Base-by-base conservation (phyloP, 2,113 vertebrate genomes). In the Bettongia penicillata region DNA sequence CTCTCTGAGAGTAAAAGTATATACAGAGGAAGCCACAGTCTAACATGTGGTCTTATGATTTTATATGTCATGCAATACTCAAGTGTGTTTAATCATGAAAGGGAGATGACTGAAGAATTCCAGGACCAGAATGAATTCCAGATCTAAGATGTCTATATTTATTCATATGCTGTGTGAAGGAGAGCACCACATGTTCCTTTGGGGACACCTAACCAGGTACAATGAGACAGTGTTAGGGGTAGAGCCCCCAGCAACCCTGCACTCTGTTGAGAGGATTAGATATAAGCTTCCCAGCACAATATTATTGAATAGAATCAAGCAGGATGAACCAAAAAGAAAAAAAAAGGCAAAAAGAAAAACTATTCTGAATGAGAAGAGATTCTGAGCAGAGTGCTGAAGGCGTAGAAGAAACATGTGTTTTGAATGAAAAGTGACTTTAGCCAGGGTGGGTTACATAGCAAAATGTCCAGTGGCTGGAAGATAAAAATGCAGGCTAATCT, bases 81-180 rank as follows among this genome's bases (percentile, higher is more conserved):
- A 91, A 95, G 89, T 94, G 91, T 96, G 89, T 95, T 98, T 96
- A 97, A 95, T 96, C 93, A 96, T 94, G 93, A 96, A 91, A 95
- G 12, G 19, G 94, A 97, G 92, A 96, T 95, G 95, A 97, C 0
- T 97, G 97, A 97, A 96, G 91, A 94, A 97, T 94, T 96, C 96
- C 96, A 97, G 95, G 91, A 51, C 89, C 91, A 90, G 53, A 95
- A 95, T 95, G 55, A 26, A 93, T 96, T 97, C 95, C 95, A 97
- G 94, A 94, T 31, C 25, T 50, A 89, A 25, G 37, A 26, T 90
- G 94, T 95, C 95, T 96, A 43, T 96, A 55, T 31, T 50, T 91
- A 57, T 91, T 93, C 24, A 26, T 92, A 51, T 91, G 57, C 96
- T 31, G 48, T 48, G 90, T 92, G 91, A 89, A 53, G 91, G 16